Base-by-base conservation (phyloP, 2,113 vertebrate species). In the Astur gentilis region DNA sequence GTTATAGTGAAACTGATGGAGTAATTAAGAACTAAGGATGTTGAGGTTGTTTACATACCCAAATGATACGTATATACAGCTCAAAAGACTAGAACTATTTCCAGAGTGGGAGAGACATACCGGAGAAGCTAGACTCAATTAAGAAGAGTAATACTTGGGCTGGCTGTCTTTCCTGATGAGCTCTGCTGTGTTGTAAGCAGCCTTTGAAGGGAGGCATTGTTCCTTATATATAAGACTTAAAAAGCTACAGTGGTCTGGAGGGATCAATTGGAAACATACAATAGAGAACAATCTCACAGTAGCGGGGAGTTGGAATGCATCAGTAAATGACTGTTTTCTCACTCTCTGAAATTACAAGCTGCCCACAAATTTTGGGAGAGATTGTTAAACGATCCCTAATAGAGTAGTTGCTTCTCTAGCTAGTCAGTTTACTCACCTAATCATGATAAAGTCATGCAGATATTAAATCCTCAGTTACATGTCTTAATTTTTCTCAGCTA, bases 191-290 rank as follows among this genome's bases (percentile, higher is more conserved):
- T 20, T 73, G 55, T 47, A 61, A 89, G 65, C 31, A 92, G 73
- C 54, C 40, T 90, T 93, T 0, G 0, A 91, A 91, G 22, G 36
- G 29, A 87, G 66, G 49, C 44, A 65, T 91, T 76, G 69, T 40
- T 87, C 55, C 87, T 82, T 85, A 38, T 11, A 52, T 10, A 45
- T 12, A 31, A 66, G 70, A 76, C 57, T 92, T 87, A 10, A 89
- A 97, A 92, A 89, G 44, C 65, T 89, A 82, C 79, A 84, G 77
- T 87, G 83, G 61, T 87, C 76, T 91, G 91, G 44, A 89, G 86
- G 83, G 73, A 94, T 94, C 76, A 69, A 8, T 67, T 82, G 65
- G 66, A 85, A 94, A 87, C 3, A 16, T 87, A 58, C 80, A 79
- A 32, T 3, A 70, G 69, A 60, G 86, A 91, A 69, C 14, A 71